Base-by-base conservation (phyloP, 1,140 invertebrate species). In the Penaeus indicus region DNA sequence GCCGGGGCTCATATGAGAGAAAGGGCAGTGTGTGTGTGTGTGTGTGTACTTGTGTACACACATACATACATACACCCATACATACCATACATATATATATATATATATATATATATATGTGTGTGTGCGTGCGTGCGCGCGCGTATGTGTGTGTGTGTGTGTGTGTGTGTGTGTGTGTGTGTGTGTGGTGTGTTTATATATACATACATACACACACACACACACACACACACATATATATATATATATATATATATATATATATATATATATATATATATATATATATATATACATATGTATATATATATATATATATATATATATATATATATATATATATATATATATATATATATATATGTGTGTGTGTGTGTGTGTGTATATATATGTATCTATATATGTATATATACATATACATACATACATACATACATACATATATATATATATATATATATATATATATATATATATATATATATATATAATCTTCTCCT, bases 251-350 rank as follows among this genome's bases (percentile, higher is more conserved):
- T n/a, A 72, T n/a, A 72, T n/a, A n/a, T n/a, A 72, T 1, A 72
- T n/a, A 72, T n/a, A 72, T 72, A 72, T 72, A 72, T 72, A 72
- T 72, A 72, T 72, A 72, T 72, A 72, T 72, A 72, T 72, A 72
- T 72, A 38, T 72, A 72, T 25, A 72, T 72, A 72, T 25, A 72
- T 72, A 72, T 72, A 72, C n/a, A 18, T 72, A n/a, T 72, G 3
- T 25, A 18, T 72, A n/a, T 72, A n/a, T 22, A n/a, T 72, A 4
- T 3, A 72, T 22, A n/a, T 11, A 69, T 25, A 69, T 22, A 22
- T 19, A 38, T 38, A 5, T 38, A 38, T 38, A 38, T 5, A 38
- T 38, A 38, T 38, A 38, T 38, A 38, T 3, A 38, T 38, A 38
- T 38, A 5, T 38, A 5, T 38, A 1, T 38, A 38, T 38, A 38